Conservation (phyloP, 1,140 invertebrate genomes). For the Tetramorium parvispinum region DNA sequence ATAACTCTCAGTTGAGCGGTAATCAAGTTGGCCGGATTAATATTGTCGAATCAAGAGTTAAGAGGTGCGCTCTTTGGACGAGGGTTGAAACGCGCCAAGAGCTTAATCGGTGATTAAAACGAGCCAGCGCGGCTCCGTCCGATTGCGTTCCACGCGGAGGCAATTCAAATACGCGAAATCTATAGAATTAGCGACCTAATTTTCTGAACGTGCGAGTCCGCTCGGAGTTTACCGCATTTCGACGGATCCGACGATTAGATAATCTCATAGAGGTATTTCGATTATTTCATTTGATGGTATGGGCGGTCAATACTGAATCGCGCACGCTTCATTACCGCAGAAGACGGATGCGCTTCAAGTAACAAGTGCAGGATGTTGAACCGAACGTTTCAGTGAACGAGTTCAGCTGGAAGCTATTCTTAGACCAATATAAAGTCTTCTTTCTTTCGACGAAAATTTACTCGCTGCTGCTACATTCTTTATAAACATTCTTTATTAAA, state of each 20-base stretch:
- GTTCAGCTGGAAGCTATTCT: background rate
- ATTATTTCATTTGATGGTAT: conserved; percentile 46
- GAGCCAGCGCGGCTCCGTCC: conserved; percentile 11
- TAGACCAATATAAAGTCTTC: background rate
- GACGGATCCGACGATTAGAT: conserved; percentile 36
- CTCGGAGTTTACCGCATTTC: conserved; percentile 43
- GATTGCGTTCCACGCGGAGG: background rate
- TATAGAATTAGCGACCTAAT: conserved; percentile 57
- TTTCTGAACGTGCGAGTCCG: conserved; percentile 11
- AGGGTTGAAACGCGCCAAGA: background rate
- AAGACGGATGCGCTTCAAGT: background rate
- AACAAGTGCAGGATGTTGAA: background rate
- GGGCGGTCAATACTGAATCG: conserved; percentile 16
- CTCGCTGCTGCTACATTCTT: background rate
- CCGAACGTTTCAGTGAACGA: background rate
- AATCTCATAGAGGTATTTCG: conserved; percentile 54
- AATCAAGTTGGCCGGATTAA: conserved; percentile 36
- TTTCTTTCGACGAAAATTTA: background rate
- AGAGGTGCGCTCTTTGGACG: background rate
- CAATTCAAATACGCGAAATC: conserved; percentile 39
- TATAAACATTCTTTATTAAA: background rate
- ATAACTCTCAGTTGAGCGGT: background rate
- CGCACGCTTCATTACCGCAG: conserved; percentile 11
- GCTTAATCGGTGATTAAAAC: conserved; percentile 44
- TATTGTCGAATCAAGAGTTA: conserved; percentile 48